Percentiles rank a stretch among this genome's conserved stretches.
Evolutionary conservation across 2,888 invertebrate genomes (phyloP).

Genomic region (Perdita meconis): DNA sequence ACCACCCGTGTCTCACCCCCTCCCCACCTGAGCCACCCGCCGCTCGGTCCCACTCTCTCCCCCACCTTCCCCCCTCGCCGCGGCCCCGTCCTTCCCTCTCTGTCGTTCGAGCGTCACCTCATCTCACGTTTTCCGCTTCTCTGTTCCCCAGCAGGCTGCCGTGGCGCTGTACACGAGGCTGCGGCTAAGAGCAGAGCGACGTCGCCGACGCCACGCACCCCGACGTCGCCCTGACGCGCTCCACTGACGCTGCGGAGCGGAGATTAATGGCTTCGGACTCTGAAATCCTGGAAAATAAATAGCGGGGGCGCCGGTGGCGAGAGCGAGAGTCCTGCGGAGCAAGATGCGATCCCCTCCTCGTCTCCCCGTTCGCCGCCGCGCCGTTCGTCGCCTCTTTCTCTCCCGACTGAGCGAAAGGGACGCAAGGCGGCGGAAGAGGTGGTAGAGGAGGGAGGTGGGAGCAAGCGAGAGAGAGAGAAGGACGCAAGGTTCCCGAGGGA

Average conservation of each 20-base stretch:
- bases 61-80: neutral
- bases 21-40: conserved; percentile 39
- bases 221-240: conserved; percentile 83
- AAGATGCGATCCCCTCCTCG: conserved; percentile 63
- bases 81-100: conserved; percentile 46
- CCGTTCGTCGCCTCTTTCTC: conserved; percentile 16
- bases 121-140: conserved; percentile 48
- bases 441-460: conserved; percentile 47
- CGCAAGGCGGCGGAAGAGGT: conserved; percentile 28
- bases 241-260: conserved; percentile 81
- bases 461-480: conserved; percentile 52
- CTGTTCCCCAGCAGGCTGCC: conserved; percentile 48
- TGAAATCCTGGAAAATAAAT: conserved; percentile 84
- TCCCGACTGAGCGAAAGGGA: conserved; percentile 18
- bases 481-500: conserved; percentile 69
- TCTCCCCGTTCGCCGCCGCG: conserved; percentile 1
- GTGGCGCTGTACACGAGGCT: conserved; percentile 66
- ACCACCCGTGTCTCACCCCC: conserved; percentile 54
- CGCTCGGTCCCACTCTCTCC: conserved; percentile 49
- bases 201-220: conserved; percentile 78
- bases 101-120: conserved; percentile 52
- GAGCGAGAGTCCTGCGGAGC: conserved; percentile 75
- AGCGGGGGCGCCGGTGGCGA: conserved; percentile 78
- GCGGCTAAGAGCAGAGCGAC: conserved; percentile 75
- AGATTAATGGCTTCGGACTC: conserved; percentile 84